A percentile compares a stretch with the other conserved stretches of the same genome.
Conservation (phyloP, 2,888 invertebrate species). For the Stenotaenia linearis region DNA sequence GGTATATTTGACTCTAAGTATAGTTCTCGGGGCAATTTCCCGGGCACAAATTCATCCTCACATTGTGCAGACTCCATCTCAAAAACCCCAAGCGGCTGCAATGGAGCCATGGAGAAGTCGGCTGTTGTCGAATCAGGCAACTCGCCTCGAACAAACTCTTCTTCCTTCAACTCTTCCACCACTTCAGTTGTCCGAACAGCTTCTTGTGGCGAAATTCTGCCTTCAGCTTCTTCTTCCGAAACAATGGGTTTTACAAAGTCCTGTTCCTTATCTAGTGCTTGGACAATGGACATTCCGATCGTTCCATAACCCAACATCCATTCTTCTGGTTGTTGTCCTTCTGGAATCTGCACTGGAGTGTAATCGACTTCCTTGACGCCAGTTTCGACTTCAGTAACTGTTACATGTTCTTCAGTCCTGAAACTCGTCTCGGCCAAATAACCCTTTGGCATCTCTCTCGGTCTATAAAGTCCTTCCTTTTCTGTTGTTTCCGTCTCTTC, state of each 20-base stretch:
- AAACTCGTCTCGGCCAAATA: slow-evolving; percentile 24
- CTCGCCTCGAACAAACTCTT: slow-evolving; percentile 31
- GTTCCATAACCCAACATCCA: slow-evolving; percentile 1
- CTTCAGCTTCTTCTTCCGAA: not conserved
- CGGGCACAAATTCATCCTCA: slow-evolving; percentile 18
- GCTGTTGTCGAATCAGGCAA: slow-evolving; percentile 31
- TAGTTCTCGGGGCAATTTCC: not conserved
- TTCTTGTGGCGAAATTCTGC: slow-evolving; percentile 16
- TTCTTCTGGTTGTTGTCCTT: not conserved
- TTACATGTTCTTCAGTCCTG: slow-evolving; percentile 28
- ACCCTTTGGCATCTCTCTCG: slow-evolving; percentile 31
- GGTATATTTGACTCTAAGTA: slow-evolving; percentile 27
- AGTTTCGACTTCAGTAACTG: slow-evolving; percentile 24
- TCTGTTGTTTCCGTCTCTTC: not conserved
- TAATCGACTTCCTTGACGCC: slow-evolving; percentile 29
- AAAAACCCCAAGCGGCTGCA: not conserved
- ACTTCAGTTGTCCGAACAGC: slow-evolving; percentile 22
- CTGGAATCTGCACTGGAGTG: not conserved
- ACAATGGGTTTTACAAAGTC: not conserved
- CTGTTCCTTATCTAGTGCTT: not conserved
- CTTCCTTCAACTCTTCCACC: slow-evolving; percentile 26
- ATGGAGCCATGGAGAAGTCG: not conserved
- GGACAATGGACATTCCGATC: not conserved
- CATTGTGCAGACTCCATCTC: not conserved
- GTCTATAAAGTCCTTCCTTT: slow-evolving; percentile 34